phyloP scores from a whole-genome alignment of 2,888 invertebrate species.

The Mesodorylaimus sp. region DNA sequence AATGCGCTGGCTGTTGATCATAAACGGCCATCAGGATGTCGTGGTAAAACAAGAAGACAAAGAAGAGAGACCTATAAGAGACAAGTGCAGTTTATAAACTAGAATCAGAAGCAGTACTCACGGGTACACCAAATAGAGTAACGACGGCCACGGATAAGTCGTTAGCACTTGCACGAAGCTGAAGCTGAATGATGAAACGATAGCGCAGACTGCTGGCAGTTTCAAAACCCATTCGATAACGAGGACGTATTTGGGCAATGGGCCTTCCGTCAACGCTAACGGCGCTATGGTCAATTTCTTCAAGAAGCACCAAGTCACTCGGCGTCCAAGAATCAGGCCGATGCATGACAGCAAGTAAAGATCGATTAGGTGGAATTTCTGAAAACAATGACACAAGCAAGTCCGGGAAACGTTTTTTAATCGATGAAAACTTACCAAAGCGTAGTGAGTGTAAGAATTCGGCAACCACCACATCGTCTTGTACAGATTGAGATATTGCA shows the following conservation, averaged over 20 bases:
- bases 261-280: not conserved
- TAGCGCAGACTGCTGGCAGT: conserved; percentile 22
- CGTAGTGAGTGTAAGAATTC: conserved; percentile 65
- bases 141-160: conserved; percentile 55
- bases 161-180: conserved; percentile 43
- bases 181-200: conserved; percentile 24
- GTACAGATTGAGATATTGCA: conserved; percentile 85
- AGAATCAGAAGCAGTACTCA: too few species aligned
- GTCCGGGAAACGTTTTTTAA: not conserved
- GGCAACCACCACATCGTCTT: conserved; percentile 94
- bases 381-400: conserved; percentile 33
- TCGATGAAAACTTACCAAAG: conserved; percentile 49
- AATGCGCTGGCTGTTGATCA: not conserved
- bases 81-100: too few species aligned
- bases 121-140: conserved; percentile 73
- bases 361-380: conserved; percentile 90
- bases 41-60: conserved; percentile 19
- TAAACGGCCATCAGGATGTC: conserved; percentile 11
- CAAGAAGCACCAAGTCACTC: conserved; percentile 47
- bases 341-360: conserved; percentile 66
- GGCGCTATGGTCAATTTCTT: conserved; percentile 25
- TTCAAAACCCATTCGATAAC: conserved; percentile 38
- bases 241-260: conserved; percentile 6
- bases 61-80: conserved; percentile 29
- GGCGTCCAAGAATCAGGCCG: conserved; percentile 54